Conservation (phyloP, 2,797 vertebrate genomes). For the Sebastes variabilis region DNA sequence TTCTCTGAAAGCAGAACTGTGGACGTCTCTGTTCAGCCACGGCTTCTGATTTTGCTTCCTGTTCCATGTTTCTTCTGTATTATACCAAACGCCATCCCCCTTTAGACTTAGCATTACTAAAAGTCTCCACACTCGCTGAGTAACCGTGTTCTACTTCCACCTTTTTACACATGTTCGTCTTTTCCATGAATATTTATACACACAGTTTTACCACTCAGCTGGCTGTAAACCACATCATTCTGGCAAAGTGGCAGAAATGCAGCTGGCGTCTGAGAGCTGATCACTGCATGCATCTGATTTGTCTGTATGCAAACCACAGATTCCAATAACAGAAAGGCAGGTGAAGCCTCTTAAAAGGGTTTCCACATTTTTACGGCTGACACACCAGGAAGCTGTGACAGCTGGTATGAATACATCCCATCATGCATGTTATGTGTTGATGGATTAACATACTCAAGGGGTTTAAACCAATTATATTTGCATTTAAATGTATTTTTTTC, state of each 20-base stretch:
- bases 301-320: not conserved
- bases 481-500: not conserved
- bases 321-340: not conserved
- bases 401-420: not conserved
- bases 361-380: not conserved
- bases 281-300: not conserved
- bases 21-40: not conserved
- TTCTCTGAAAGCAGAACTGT: not conserved
- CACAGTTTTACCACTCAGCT: conserved; percentile 6
- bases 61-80: not conserved
- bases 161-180: not conserved
- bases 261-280: conserved; percentile 6
- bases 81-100: no score
- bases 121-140: not conserved
- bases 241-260: conserved; percentile 14
- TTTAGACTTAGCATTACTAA: not conserved
- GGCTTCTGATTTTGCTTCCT: not conserved
- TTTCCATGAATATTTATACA: conserved; percentile 34
- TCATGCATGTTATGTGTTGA: not conserved
- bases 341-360: not conserved
- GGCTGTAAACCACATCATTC: conserved; percentile 11
- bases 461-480: not conserved
- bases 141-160: not conserved
- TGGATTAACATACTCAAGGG: no score
- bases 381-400: not conserved